Conservation (phyloP, 1,140 invertebrate genomes). For the Ceratosolen solmsi region DNA sequence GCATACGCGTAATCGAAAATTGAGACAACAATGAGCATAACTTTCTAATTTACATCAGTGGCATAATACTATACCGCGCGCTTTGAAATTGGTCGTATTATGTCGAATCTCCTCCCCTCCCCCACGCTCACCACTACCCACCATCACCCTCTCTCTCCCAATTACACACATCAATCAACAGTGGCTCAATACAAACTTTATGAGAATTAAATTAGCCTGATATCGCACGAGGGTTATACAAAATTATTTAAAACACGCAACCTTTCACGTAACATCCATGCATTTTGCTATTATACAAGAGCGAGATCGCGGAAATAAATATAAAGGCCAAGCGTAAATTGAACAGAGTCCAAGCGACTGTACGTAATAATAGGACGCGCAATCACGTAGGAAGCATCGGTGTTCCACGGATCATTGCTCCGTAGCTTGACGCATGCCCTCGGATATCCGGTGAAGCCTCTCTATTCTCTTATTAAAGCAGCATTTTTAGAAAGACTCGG, state of each 20-base stretch:
- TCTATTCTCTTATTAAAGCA: not conserved
- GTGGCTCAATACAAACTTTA: not conserved
- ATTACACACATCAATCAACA: no score
- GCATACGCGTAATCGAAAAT: no score
- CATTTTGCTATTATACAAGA: not conserved
- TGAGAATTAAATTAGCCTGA: not conserved
- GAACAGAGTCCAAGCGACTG: not conserved
- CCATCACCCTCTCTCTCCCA: no score
- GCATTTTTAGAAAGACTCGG: not conserved
- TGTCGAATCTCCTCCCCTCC: no score
- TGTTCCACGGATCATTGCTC: constrained; percentile 61
- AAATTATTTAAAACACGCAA: not conserved
- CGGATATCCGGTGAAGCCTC: constrained; percentile 49
- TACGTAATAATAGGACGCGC: not conserved
- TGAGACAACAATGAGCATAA: no score
- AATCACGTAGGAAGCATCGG: not conserved
- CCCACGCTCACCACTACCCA: no score
- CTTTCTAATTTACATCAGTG: no score
- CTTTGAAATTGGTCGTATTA: no score
- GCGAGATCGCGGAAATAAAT: not conserved
- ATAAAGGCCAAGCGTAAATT: not conserved
- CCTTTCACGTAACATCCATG: not conserved
- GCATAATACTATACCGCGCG: no score
- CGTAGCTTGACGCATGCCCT: constrained; percentile 61
- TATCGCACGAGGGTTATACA: not conserved